Evolutionary conservation across 1,140 invertebrate genomes (phyloP).

Genomic region (Panonychus citri): DNA sequence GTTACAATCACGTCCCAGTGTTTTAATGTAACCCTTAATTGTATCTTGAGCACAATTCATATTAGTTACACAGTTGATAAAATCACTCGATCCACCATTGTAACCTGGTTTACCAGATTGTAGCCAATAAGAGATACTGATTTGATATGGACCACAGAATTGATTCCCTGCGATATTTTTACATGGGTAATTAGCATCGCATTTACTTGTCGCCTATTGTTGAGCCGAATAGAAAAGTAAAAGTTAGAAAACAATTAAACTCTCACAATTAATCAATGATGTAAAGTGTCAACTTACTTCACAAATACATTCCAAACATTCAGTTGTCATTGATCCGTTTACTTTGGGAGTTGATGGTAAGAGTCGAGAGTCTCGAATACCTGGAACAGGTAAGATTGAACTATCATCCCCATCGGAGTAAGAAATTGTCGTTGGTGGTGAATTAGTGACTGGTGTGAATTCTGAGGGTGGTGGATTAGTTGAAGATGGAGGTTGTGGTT

Average conservation of each 20-base stretch:
- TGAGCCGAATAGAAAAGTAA: background rate
- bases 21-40: slow-evolving; percentile 51
- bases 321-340: background rate
- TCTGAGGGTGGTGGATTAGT: too few relatives aligned
- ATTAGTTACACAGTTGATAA: slow-evolving; percentile 43
- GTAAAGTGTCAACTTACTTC: background rate
- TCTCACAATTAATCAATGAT: background rate
- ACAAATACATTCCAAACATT: background rate
- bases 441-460: too few relatives aligned
- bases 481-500: too few relatives aligned
- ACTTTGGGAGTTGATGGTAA: too few relatives aligned
- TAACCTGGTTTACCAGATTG: slow-evolving; percentile 46
- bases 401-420: too few relatives aligned
- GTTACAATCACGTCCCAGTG: slow-evolving; percentile 37
- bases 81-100: slow-evolving; percentile 28
- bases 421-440: too few relatives aligned
- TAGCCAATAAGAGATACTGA: background rate
- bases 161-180: slow-evolving; percentile 10
- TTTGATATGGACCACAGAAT: slow-evolving; percentile 3
- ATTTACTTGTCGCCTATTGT: slow-evolving; percentile 9
- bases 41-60: slow-evolving; percentile 43
- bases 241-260: background rate
- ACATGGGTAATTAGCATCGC: slow-evolving; percentile 11
- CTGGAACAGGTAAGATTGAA: too few relatives aligned
- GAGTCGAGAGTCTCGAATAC: too few relatives aligned